Conservation (phyloP, 2,797 vertebrate genomes). For the Anguilla pacifica region DNA sequence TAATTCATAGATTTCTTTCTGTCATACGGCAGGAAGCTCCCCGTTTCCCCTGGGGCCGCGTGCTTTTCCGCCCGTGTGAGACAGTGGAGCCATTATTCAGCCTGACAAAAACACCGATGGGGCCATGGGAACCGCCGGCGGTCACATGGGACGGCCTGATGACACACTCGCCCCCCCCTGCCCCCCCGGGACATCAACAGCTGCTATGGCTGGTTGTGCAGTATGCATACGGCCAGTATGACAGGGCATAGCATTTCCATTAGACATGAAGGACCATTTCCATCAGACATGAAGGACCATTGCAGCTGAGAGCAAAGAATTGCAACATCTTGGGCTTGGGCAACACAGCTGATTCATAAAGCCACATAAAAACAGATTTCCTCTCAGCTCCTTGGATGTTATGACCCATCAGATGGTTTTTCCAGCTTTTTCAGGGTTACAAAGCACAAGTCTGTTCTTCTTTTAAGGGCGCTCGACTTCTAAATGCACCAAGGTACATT, state of each 20-base stretch:
- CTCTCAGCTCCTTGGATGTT: not conserved
- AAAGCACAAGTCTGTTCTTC: not conserved
- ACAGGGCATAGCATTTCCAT: not conserved
- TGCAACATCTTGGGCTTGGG: not conserved
- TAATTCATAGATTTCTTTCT: slow-evolving; percentile 35
- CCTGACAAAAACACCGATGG: slow-evolving; percentile 8
- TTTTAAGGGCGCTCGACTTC: not conserved
- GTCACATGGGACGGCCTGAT: not conserved
- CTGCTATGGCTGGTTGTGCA: not conserved
- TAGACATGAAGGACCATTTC: not conserved
- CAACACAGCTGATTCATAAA: not conserved
- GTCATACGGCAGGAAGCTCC: slow-evolving; percentile 39
- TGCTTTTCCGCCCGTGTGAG: slow-evolving; percentile 27
- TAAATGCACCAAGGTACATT: not conserved
- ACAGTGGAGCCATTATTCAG: slow-evolving; percentile 40
- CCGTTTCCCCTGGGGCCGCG: slow-evolving; percentile 32
- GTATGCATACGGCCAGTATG: not conserved
- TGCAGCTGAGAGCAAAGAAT: not conserved
- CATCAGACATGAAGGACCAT: not conserved
- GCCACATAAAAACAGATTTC: not conserved
- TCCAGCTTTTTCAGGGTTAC: not conserved
- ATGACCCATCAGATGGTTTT: not conserved
- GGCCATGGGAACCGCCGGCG: slow-evolving; percentile 7
- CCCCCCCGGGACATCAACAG: not conserved
- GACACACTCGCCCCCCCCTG: not conserved